A percentile compares a stretch with the other conserved stretches of the same genome.
These are phyloP conservation scores for Phanerotoma sp. DNA, from an alignment of 2,888 invertebrate genomes.

Conservation along the genomic window DNA sequence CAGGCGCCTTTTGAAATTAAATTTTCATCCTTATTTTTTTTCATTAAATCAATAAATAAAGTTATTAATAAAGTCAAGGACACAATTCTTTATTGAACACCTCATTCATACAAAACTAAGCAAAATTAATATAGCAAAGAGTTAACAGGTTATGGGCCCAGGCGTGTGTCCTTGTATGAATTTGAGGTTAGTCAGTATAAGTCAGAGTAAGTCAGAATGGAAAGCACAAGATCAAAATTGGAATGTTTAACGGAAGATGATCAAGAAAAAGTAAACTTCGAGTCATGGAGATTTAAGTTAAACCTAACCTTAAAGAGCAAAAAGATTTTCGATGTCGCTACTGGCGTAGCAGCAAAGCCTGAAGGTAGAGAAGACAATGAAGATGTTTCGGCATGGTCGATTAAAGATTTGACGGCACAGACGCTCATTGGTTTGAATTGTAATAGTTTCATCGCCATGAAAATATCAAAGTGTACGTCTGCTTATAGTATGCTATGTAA, in stretches of 20 bases:
- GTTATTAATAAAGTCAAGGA: no score
- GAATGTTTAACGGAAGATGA: not conserved
- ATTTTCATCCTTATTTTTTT: no score
- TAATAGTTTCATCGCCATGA: conserved; percentile 27
- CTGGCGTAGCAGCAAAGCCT: conserved; percentile 8
- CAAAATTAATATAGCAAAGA: no score
- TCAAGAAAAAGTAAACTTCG: conserved; percentile 24
- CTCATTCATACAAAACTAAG: no score
- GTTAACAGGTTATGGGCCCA: no score
- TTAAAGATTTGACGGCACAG: conserved; percentile 33
- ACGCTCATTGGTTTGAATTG: conserved; percentile 34
- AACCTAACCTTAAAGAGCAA: conserved; percentile 30
- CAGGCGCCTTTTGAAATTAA: no score
- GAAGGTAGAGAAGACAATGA: not conserved
- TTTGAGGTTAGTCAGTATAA: no score
- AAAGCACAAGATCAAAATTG: no score
- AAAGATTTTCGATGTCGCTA: conserved; percentile 17
- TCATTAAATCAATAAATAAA: no score
- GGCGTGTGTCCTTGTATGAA: no score
- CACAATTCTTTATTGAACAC: no score
- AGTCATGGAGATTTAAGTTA: conserved; percentile 32
- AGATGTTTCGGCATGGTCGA: conserved; percentile 22
- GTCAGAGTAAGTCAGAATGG: no score
- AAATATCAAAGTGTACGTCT: conserved; percentile 33
- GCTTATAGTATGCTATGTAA: conserved; percentile 29